Evolutionary conservation across 2,888 invertebrate genomes (phyloP), one percentile per base, ranked within the genome.

Genomic region (Pristionchus maxplancki): DNA sequence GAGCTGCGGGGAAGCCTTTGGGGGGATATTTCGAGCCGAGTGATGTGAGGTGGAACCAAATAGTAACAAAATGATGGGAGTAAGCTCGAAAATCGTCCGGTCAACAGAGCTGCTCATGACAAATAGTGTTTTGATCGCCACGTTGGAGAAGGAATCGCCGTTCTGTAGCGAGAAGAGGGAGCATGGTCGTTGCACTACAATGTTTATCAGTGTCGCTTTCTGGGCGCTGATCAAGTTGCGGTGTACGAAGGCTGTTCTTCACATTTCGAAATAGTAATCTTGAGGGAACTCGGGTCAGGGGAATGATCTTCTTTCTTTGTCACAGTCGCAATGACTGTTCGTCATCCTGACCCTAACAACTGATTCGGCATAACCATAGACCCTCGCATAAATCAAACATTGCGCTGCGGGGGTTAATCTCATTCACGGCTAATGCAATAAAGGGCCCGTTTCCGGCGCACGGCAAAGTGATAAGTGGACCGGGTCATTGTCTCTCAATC

Each of bases 371-470:
- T n/a, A 58, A n/a, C 9, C 58, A n/a, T 6, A 24, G 24, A 58
- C n/a, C 24, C 58, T 24, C 9, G 58, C 6, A 1, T 24, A 8
- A 20, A 58, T 24, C 71, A 71, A 34, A 71, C 71, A 71, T 24
- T 37, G 71, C 37, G 71, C 17, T 1, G 64, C 0, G 34, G 64
- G 71, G 71, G 71, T 71, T 20, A 71, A 37, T 71, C 71, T 11
- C 34, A 34, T 67, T 67, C 34, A 67, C n/a, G n/a, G 71, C n/a
- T 71, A 71, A 71, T 71, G 71, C 37, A 71, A 71, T 71, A 71
- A 67, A 71, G 71, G 71, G 20, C 71, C 62, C 20, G 71, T 71
- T 71, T 71, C 71, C 71, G 71, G 71, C 20, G 37, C n/a, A 37
- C 17, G 37, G 20, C 71, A 15, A 71, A 37, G 71, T 20, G 71